Evolutionary conservation across 2,888 invertebrate species (phyloP), one percentile per base, ranked within the genome.

Genomic region (Mythimna impura): DNA sequence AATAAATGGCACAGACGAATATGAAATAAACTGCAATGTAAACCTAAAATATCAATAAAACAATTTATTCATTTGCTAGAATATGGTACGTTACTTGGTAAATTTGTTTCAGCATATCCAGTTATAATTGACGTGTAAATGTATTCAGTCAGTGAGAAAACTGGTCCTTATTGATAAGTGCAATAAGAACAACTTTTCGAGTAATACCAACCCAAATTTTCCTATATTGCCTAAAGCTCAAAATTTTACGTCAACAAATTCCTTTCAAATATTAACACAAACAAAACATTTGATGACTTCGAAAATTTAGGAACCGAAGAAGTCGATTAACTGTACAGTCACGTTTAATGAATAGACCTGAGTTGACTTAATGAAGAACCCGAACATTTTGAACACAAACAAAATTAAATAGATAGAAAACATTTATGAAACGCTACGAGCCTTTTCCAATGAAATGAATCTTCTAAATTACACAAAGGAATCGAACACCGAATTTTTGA

Each of bases 321-420:
- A 43, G 22, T 22, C 9, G 22, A 62, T 17, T 25, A 25, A 62
- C 22, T 43, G 22, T 22, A 22, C 12, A 43, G 17, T 43, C 22
- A 43, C 43, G 62, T 43, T 62, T 43, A 40, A 62, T 62, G 17
- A 62, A 43, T 43, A 43, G 62, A 43, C 22, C 43, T 62, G 62
- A 43, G 25, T 62, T 62, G 62, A 62, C 62, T 62, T 62, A 62
- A 43, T 62, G 22, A 62, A 43, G 22, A 62, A 62, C 40, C 62
- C 62, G 62, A 62, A 62, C 22, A 62, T 62, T 43, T 43, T 62
- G 22, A 62, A 25, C 22, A 43, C 62, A 43, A 62, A 62, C 25
- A 62, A 43, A 43, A 40, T 62, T 40, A 62, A 62, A 34, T 58
- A 34, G 57, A 60, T 36, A 36, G n/a, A 36, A 36, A 36, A 36